Percentiles rank a stretch among this genome's conserved stretches.
These are phyloP conservation scores for Heliconius nattereri DNA, from an alignment of 1,140 invertebrate species.

Conservation along the genomic window DNA sequence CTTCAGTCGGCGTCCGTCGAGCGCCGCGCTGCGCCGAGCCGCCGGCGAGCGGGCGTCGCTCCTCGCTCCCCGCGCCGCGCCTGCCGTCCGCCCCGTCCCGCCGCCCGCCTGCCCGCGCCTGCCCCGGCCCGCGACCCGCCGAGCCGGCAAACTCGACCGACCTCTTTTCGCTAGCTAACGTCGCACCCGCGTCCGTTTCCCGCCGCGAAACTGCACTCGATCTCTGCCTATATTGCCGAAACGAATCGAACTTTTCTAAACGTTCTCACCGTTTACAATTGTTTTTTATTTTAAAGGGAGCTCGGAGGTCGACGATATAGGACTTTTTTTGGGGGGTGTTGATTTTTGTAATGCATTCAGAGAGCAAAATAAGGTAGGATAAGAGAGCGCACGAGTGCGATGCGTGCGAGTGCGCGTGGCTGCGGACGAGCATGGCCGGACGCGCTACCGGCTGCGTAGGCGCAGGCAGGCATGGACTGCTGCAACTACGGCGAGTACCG, in stretches of 20 bases:
- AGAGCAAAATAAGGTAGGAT: constrained; percentile 27
- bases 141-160: constrained; percentile 79
- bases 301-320: constrained; percentile 4
- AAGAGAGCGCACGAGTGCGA: constrained; percentile 48
- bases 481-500: constrained; percentile 74
- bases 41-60: constrained; percentile 69
- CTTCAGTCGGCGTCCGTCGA: constrained; percentile 77
- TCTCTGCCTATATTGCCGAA: constrained; percentile 33
- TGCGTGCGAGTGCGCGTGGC: constrained; percentile 56
- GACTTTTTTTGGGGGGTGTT: not conserved
- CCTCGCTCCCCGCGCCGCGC: constrained; percentile 55
- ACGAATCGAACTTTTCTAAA: constrained; percentile 5
- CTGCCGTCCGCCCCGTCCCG: constrained; percentile 53
- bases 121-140: constrained; percentile 60
- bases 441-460: constrained; percentile 65
- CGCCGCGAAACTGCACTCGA: constrained; percentile 73
- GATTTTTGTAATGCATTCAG: constrained; percentile 37
- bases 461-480: constrained; percentile 66
- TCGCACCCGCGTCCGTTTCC: constrained; percentile 71
- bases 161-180: constrained; percentile 77
- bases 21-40: constrained; percentile 12
- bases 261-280: constrained; percentile 28
- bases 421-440: constrained; percentile 57
- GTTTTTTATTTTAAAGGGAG: not conserved
- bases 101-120: constrained; percentile 49